Conservation (phyloP, 1,140 invertebrate genomes). For the Homarus americanus region DNA sequence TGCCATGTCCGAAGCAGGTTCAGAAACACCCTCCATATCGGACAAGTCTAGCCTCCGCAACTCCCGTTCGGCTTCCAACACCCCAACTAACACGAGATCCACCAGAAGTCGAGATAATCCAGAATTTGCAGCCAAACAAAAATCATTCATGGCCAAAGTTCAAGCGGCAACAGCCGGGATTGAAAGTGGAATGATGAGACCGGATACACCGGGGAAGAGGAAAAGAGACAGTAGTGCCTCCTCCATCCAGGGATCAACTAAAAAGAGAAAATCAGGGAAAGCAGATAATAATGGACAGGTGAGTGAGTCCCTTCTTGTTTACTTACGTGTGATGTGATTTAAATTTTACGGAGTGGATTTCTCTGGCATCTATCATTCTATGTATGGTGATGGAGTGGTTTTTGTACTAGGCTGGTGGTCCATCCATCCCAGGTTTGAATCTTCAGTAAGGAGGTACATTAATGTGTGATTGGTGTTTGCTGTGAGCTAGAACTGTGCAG, state of each 20-base stretch:
- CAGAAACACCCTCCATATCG: slow-evolving; percentile 59
- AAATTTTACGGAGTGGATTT: neutral
- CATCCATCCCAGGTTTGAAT: too few species aligned
- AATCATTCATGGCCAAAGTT: slow-evolving; percentile 74
- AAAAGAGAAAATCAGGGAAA: slow-evolving; percentile 65
- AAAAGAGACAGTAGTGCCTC: slow-evolving; percentile 51
- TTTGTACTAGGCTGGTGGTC: too few species aligned
- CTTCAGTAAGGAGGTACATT: too few species aligned
- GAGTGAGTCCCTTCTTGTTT: too few species aligned
- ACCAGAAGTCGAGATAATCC: slow-evolving; percentile 71
- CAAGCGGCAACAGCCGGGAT: slow-evolving; percentile 68
- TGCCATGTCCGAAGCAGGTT: slow-evolving; percentile 53
- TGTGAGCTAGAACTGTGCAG: too few species aligned
- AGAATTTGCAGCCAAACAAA: slow-evolving; percentile 75
- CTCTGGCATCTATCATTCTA: too few species aligned
- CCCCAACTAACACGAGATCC: slow-evolving; percentile 63
- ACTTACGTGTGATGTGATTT: too few species aligned
- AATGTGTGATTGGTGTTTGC: too few species aligned
- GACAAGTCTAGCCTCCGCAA: slow-evolving; percentile 46
- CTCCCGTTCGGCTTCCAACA: slow-evolving; percentile 47
- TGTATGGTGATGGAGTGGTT: too few species aligned
- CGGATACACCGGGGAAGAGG: slow-evolving; percentile 63
- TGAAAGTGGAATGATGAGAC: slow-evolving; percentile 42
- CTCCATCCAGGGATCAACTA: slow-evolving; percentile 36
- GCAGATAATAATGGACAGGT: slow-evolving; percentile 61